These are phyloP conservation scores for Heterochromis multidens DNA, from an alignment of 2,113 vertebrate genomes.

Conservation along the genomic window DNA sequence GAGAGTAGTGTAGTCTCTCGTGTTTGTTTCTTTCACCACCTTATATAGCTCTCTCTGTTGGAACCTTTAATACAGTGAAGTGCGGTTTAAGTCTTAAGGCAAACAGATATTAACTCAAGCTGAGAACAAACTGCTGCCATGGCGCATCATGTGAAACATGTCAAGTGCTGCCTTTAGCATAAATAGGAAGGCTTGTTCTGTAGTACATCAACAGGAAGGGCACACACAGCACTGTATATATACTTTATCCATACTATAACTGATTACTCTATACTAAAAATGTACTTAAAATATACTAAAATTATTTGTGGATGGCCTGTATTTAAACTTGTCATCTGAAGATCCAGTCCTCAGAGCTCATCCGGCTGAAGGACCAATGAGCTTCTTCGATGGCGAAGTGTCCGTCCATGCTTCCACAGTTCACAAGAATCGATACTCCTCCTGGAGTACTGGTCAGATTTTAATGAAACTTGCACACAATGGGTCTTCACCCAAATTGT, in stretches of 20 bases:
- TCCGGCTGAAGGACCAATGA: too few species aligned
- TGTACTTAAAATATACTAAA: neutral
- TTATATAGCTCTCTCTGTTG: neutral
- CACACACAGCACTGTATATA: neutral
- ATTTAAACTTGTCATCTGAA: neutral
- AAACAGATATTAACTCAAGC: neutral
- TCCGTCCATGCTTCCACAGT: too few species aligned
- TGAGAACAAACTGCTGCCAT: neutral
- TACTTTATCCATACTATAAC: neutral
- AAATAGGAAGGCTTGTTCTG: neutral
- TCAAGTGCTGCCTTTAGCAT: neutral
- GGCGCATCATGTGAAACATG: neutral
- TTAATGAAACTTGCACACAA: too few species aligned
- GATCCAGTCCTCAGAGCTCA: too few species aligned
- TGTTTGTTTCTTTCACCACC: neutral
- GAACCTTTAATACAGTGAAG: neutral
- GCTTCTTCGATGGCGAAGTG: too few species aligned
- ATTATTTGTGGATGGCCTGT: neutral
- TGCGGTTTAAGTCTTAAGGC: neutral
- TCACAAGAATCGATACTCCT: too few species aligned
- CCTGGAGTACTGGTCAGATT: too few species aligned
- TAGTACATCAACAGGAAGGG: neutral
- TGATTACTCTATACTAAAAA: neutral
- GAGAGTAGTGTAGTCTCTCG: neutral
- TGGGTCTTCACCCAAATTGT: too few species aligned